Evolutionary conservation across 2,797 vertebrate species (phyloP).

Genomic region (Aldrovandia affinis): DNA sequence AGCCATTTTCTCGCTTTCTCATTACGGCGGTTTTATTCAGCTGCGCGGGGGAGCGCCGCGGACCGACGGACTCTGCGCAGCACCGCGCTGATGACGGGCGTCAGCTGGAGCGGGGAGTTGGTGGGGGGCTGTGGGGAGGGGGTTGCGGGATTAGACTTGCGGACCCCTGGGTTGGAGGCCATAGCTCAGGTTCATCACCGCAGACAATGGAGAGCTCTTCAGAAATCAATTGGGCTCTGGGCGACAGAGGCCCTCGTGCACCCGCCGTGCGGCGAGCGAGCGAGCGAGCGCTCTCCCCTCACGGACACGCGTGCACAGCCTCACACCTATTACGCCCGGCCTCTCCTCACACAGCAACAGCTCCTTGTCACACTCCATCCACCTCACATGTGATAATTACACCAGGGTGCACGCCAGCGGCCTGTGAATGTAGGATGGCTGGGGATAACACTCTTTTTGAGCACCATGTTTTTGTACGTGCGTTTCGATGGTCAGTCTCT

Average conservation of each 20-base stretch:
- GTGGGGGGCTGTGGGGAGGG: constrained; percentile 26
- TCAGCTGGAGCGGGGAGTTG: constrained; percentile 58
- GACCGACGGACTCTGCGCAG: constrained; percentile 67
- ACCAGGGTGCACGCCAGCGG: background rate
- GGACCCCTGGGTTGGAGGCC: constrained; percentile 82
- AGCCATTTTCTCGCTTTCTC: constrained; percentile 75
- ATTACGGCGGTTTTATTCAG: constrained; percentile 75
- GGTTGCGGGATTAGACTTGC: constrained; percentile 70
- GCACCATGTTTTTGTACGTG: background rate
- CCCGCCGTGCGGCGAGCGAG: no score
- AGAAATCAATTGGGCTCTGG: constrained; percentile 80
- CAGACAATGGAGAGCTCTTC: constrained; percentile 84
- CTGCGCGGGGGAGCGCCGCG: background rate
- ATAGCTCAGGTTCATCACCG: constrained; percentile 88
- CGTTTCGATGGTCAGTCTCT: background rate
- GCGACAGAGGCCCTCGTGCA: constrained; percentile 49
- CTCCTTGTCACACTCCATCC: constrained; percentile 2
- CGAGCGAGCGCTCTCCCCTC: background rate
- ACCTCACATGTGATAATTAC: background rate
- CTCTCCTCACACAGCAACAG: constrained; percentile 54
- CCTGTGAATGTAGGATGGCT: background rate
- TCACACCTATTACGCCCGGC: constrained; percentile 46
- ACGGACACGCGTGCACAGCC: background rate
- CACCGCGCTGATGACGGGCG: constrained; percentile 64
- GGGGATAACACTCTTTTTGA: background rate